Base-by-base conservation (phyloP, 2,797 vertebrate species). In the Centropyge bicolor region DNA sequence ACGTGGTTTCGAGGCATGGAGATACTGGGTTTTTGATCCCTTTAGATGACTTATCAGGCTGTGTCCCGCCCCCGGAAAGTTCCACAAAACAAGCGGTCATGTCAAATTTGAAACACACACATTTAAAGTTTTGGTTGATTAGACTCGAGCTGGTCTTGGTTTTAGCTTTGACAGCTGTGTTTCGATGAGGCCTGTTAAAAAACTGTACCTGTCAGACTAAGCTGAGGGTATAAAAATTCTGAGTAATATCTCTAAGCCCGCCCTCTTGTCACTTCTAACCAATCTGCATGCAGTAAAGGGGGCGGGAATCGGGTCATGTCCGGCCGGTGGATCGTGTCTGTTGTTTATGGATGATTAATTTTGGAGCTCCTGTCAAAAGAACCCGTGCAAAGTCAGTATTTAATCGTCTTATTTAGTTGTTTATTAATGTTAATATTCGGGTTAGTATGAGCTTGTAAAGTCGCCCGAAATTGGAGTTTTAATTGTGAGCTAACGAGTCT, bases 251-350 rank as follows among this genome's bases (percentile, higher is more conserved):
- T 12, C 2, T 3, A 6, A 68, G 1, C 49, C 78, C 74, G 70
- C 88, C 90, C 70, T 20, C 12, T 0, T 13, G 13, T 61, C 20
- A 4, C 11, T 64, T 76, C 17, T 45, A 77, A 27, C 93, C 90
- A 94, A 93, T 93, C 66, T 88, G 3, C 54, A 56, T 27, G 27
- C 3, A 24, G 6, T 0, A 0, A 10, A 65, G 69, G 83, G 86
- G 89, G 91, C 90, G 90, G 89, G 88, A 89, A 90, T 22, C 9
- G 0, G 13, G 6, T 13, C 7, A 11, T 8, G 90, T 92, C 89
- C 88, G 86, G 19, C 1, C 5, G 79, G 56, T 22, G 22, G 40
- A 62, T 72, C 60, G 8, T 74, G 86, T 63, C 0, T 72, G 76
- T 87, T 86, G 79, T 91, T 85, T 70, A 74, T 86, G 57, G 76